Base-by-base conservation (phyloP, 1,140 invertebrate genomes). In the Apis florea region DNA sequence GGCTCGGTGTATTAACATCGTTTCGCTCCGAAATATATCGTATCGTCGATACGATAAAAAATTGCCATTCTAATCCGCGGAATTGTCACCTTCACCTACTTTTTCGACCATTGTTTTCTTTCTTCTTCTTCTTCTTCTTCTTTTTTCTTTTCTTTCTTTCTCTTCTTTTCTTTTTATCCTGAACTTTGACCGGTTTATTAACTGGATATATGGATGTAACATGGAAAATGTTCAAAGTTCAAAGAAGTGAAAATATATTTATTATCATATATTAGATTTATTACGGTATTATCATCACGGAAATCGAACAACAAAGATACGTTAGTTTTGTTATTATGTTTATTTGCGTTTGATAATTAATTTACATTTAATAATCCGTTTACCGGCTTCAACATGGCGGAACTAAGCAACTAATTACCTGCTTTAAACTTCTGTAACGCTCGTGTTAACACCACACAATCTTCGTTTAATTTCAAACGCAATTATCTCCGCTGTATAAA, bases 1-100 rank as follows among this genome's bases (percentile, higher is more conserved):
- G 86, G 71, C 75, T 84, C 56, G 56, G 75, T 63, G 70, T 88
- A 84, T 87, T 87, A 88, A 74, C 82, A 56, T 84, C 85, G 69
- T 87, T 84, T 86, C 70, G 21, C 82, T 77, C 58, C 64, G 64
- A 76, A 71, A 76, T 64, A 72, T 80, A 77, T 83, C 53, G n/a
- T 24, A 77, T 83, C 53, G n/a, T 24, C 76, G 76, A 85, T 86
- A 79, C 58, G 49, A 64, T 40, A 59, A 82, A 26, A 82, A 81
- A 31, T 58, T 24, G 56, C 64, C 31, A 58, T 72, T 72, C 54
- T 59, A 72, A 59, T 72, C 70, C 31, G 31, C 24, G 21, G 31
- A 58, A 54, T 15, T 51, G 70, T 72, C 70, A 56, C 68, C 69
- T 51, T 53, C 49, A 31, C 68, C 59, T 53, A 59, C 54, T 69